Conservation (phyloP, 1,140 invertebrate species). For the Pogonognathellus flavescens region DNA sequence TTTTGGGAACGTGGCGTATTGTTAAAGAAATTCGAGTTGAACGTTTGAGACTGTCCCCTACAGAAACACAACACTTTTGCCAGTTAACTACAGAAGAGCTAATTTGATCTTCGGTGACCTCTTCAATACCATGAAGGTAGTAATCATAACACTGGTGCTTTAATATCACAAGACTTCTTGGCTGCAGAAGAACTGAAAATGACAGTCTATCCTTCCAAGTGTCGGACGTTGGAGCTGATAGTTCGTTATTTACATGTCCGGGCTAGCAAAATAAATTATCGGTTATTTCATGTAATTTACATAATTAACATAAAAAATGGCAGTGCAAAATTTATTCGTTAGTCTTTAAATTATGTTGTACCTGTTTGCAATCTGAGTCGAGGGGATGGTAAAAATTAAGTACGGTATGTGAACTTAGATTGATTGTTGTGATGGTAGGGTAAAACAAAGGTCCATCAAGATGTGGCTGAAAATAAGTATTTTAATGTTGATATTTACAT, state of each 20-base stretch:
- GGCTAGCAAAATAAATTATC: not conserved
- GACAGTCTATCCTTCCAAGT: constrained; percentile 44
- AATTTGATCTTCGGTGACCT: constrained; percentile 80
- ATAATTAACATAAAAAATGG: too few species aligned
- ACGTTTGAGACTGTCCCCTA: constrained; percentile 76
- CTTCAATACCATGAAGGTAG: constrained; percentile 91
- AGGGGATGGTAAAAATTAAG: constrained; percentile 83
- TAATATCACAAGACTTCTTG: constrained; percentile 88
- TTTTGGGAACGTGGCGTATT: constrained; percentile 93
- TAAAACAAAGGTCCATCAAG: constrained; percentile 94
- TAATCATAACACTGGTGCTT: constrained; percentile 85
- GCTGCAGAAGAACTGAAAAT: constrained; percentile 83
- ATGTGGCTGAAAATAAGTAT: constrained; percentile 84
- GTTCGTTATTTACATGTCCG: not conserved
- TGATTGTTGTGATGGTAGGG: constrained; percentile 93
- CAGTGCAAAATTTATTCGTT: too few species aligned
- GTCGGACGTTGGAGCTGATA: not conserved
- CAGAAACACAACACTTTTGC: constrained; percentile 67
- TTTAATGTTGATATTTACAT: too few species aligned
- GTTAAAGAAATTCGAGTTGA: constrained; percentile 89
- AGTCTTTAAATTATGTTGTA: too few species aligned
- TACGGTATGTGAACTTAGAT: constrained; percentile 88
- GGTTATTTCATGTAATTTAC: too few species aligned
- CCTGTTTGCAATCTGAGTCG: constrained; percentile 13
- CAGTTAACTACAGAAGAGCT: constrained; percentile 80